These are phyloP conservation scores for Labeo calbasu DNA, from an alignment of 2,797 vertebrate genomes.

Conservation along the genomic window DNA sequence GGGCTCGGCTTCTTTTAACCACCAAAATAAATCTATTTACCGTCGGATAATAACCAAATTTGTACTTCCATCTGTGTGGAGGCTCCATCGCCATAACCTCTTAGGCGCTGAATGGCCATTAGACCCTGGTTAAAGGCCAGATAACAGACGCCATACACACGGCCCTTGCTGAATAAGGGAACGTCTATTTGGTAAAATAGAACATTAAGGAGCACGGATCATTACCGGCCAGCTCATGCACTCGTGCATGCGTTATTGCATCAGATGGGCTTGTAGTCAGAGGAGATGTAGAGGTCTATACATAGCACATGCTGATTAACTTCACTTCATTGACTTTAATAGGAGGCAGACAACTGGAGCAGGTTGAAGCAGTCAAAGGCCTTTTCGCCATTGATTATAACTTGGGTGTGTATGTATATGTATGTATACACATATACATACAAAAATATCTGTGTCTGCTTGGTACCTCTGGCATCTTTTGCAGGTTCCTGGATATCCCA, in stretches of 20 bases:
- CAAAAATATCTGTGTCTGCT: neutral
- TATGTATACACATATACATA: too few relatives aligned
- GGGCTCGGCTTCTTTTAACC: neutral
- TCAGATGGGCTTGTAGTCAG: slow-evolving; percentile 26
- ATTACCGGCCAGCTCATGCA: slow-evolving; percentile 36
- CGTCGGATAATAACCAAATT: slow-evolving; percentile 46
- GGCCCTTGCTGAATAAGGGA: neutral
- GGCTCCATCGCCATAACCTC: slow-evolving; percentile 18
- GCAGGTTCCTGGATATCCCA: slow-evolving; percentile 56
- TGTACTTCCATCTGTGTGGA: neutral
- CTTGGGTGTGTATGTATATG: neutral
- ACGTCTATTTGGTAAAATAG: slow-evolving; percentile 27
- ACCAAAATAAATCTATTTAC: slow-evolving; percentile 44
- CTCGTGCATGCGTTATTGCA: slow-evolving; percentile 51
- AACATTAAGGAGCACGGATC: slow-evolving; percentile 24
- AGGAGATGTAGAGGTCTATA: slow-evolving; percentile 35
- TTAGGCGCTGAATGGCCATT: slow-evolving; percentile 29
- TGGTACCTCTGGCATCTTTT: neutral
- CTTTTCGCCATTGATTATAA: neutral
- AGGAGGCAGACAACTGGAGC: neutral
- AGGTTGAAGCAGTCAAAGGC: neutral
- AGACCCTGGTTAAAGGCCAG: slow-evolving; percentile 11
- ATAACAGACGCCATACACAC: slow-evolving; percentile 22
- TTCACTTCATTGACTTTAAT: slow-evolving; percentile 63
- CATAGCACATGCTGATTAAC: slow-evolving; percentile 64